Base-by-base conservation (phyloP, 2,113 vertebrate species). In the cattle (Bos taurus) region DNA sequence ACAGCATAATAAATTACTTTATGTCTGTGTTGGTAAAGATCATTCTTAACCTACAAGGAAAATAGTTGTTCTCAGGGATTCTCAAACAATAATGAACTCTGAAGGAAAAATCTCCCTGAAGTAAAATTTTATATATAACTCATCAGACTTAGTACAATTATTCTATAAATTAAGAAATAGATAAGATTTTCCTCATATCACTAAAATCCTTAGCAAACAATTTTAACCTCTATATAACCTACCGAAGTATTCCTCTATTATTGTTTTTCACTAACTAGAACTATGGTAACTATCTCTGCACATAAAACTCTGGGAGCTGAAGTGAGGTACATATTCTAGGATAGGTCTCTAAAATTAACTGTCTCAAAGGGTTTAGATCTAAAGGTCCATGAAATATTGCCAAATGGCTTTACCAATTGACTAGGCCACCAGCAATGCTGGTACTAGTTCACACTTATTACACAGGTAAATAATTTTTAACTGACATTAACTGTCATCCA, bases 401-500 rank as follows among this genome's bases (percentile, higher is more conserved):
- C 67, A 94, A 91, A 83, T 0, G 14, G 43, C 54, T 92, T 85
- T 90, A 28, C 88, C 30, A 94, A 40, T 1, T 94, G 19, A 94
- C 60, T 81, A 59, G 36, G 80, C 74, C 40, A 91, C 23, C 19
- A 94, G 67, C 46, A 91, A 88, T 91, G 23, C 28, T 91, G 12
- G 74, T 60, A 43, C 43, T 80, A 80, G 78, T 93, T 91, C 64
- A 89, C 46, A 96, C 57, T 83, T 57, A 94, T 25, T 82, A 82
- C 14, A 95, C 21, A 59, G 57, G 33, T 94, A 71, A 94, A 50
- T 88, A n/a, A 40, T 92, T 96, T 82, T 97, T 92, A 95, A 87
- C 5, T 94, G 71, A 43, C 5, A 77, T 88, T 46, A 93, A 95
- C 6, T 81, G 43, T 89, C 84, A 96, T 88, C 14, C 43, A 90